Conservation (phyloP, 2,113 vertebrate genomes). For the Tragelaphus imberbis region DNA sequence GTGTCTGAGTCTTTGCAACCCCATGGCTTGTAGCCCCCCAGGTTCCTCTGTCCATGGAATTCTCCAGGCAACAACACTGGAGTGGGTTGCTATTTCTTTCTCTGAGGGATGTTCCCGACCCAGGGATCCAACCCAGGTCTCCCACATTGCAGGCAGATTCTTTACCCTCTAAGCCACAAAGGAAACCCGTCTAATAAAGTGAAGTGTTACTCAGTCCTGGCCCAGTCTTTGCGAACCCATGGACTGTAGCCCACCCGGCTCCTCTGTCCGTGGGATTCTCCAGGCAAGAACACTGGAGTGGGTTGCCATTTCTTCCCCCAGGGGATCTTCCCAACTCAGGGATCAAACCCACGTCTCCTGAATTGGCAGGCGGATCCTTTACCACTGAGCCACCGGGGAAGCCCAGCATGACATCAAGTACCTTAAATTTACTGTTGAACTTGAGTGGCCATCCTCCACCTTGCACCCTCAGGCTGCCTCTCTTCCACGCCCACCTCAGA, state of each 20-base stretch:
- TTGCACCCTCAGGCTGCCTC: neutral
- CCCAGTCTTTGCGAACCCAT: neutral
- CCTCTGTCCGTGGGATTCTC: neutral
- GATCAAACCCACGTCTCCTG: neutral
- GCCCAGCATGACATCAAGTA: neutral
- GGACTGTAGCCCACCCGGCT: accelerated
- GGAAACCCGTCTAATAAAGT: neutral
- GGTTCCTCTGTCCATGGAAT: neutral
- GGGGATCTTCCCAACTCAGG: neutral
- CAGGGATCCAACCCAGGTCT: neutral
- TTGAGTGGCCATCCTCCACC: neutral
- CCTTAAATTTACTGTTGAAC: neutral
- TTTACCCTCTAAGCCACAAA: neutral
- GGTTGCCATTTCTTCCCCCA: neutral
- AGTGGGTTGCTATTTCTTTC: neutral
- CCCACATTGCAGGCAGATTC: neutral
- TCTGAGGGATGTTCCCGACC: neutral
- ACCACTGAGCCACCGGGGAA: neutral
- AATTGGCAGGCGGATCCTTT: neutral
- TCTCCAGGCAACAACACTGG: neutral
- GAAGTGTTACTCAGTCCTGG: neutral
- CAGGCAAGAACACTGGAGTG: neutral
- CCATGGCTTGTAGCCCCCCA: neutral
- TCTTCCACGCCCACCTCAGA: neutral
- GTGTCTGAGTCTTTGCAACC: neutral